Evolutionary conservation across 2,113 vertebrate species (phyloP).

Genomic region (Parotia lawesii): DNA sequence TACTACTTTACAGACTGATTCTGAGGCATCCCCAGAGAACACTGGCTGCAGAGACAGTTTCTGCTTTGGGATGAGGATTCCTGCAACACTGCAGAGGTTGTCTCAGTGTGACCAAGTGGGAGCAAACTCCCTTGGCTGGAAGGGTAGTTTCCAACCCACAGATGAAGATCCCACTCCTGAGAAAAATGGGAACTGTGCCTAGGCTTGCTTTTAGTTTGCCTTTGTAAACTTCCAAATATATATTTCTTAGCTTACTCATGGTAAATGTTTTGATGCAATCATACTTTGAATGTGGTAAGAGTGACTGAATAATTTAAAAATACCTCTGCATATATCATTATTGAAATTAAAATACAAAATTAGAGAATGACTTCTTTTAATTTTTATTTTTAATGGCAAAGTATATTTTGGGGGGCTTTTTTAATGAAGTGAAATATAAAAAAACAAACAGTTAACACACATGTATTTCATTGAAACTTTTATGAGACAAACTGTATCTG

Average conservation of each 20-base stretch:
- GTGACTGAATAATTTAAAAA: not conserved
- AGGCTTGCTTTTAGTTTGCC: not conserved
- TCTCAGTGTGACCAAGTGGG: not conserved
- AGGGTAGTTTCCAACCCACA: not conserved
- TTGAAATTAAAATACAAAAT: not conserved
- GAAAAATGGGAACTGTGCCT: not conserved
- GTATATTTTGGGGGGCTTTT: not conserved
- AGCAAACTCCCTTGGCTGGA: not conserved
- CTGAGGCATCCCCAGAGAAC: not conserved
- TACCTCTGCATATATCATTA: not conserved
- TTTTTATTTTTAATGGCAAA: not conserved
- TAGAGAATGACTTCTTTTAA: not conserved
- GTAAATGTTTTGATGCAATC: not conserved
- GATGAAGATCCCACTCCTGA: not conserved
- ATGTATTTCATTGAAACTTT: not conserved
- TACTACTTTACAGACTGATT: not conserved
- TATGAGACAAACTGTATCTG: not conserved
- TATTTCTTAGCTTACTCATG: not conserved
- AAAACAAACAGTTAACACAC: not conserved
- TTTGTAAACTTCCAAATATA: not conserved
- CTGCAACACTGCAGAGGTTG: not conserved
- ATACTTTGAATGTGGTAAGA: not conserved
- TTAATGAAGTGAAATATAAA: not conserved
- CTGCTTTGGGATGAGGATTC: not conserved
- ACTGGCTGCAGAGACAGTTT: not conserved